Evolutionary conservation across 2,888 invertebrate genomes (phyloP), one percentile per base, ranked within the genome.

Genomic region (Empis stercorea): DNA sequence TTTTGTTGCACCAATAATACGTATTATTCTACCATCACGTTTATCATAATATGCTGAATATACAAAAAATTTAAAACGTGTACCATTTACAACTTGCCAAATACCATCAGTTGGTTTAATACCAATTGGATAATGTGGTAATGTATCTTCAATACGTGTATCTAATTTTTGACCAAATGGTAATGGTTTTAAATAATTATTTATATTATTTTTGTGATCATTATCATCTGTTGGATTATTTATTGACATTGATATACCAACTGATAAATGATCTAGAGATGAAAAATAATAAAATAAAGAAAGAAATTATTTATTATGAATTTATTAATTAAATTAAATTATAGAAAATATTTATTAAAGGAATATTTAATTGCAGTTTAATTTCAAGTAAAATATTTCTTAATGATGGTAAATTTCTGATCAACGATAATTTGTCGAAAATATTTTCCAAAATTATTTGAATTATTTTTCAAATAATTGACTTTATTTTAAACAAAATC

Each of bases 1-100:
- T 70, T 86, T 87, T 2, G 92, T 91, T 10, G 91, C 91, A 11
- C 87, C 91, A 54, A 93, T 83, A 48, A 93, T 75, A 40, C 92
- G 77, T 43, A 92, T 77, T 52, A 78, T 71, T 47, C 81, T 76
- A 42, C 76, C 75, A 56, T 74, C 74, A 55, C 88, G 76, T 44
- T 80, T 75, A 70, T 93, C 92, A 62, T 83, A 86, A 64, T 84
- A 93, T 44, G 93, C 92, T 10, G 92, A 91, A 64, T 88, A 93
- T 45, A 93, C 89, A 72, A 81, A 89, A 72, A 93, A 93, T 66
- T 87, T 87, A 66, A 80, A 87, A 65, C 87, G 62, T 54, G 69
- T 70, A 40, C 69, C 69, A 56, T 70, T 70, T 57, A 70, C 69
- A 59, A 68, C 62, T 64, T 87, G 83, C 88, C 88, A 88, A 51